These are phyloP conservation scores for Pristiophorus japonicus DNA, from an alignment of 2,113 vertebrate species.

Conservation along the genomic window DNA sequence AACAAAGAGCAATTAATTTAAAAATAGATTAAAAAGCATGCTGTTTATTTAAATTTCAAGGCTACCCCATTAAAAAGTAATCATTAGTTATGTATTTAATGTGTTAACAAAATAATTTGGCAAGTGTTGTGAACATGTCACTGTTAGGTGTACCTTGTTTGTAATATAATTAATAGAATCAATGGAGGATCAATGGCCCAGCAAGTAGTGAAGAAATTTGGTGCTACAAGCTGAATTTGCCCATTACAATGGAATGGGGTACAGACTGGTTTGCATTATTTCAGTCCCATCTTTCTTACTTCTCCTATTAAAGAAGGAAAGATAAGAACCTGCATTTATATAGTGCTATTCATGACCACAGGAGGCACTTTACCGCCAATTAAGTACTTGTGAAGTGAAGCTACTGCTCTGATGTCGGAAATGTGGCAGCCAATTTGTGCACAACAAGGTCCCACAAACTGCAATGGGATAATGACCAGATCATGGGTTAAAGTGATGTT, in stretches of 20 bases:
- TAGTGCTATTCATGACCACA: background rate
- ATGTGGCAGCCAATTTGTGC: background rate
- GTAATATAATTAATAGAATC: background rate
- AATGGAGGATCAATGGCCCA: background rate
- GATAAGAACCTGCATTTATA: background rate
- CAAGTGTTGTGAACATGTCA: background rate
- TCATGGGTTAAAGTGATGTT: background rate
- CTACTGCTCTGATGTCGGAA: background rate
- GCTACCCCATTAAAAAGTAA: background rate
- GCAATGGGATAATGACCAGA: background rate
- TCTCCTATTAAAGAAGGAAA: background rate
- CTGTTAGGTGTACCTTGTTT: background rate
- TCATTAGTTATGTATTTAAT: background rate
- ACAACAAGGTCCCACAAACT: background rate
- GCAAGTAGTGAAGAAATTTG: background rate
- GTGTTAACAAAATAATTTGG: background rate
- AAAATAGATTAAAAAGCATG: background rate
- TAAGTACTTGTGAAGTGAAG: background rate
- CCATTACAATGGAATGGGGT: background rate
- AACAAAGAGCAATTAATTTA: background rate
- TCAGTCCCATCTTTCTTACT: background rate
- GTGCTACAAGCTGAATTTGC: background rate
- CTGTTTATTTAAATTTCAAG: background rate
- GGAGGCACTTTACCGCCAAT: background rate
- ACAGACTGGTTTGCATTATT: background rate